Conservation (phyloP, 2,113 vertebrate genomes). For the Eudyptes chrysolophus region DNA sequence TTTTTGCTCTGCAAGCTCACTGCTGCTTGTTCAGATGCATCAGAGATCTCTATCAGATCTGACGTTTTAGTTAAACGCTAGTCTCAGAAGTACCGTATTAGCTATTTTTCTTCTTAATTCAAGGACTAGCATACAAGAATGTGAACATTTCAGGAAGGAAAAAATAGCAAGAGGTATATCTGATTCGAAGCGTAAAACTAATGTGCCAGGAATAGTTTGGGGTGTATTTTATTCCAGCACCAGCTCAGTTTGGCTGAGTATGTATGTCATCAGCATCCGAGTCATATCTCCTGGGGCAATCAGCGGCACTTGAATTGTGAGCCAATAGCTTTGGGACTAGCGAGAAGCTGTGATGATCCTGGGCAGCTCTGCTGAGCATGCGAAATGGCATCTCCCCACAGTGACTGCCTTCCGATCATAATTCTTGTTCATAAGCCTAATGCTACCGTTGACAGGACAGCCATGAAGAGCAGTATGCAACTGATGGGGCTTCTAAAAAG, state of each 20-base stretch:
- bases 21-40: background rate
- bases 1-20: background rate
- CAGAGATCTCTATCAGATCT: background rate
- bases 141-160: background rate
- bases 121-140: background rate
- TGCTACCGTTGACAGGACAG: background rate
- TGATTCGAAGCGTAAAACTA: background rate
- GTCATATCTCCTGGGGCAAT: background rate
- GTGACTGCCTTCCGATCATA: background rate
- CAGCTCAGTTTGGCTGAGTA: background rate
- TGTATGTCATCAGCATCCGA: slow-evolving; percentile 2
- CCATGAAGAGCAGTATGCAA: background rate
- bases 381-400: background rate
- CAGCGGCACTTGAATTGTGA: background rate
- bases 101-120: background rate
- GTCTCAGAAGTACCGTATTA: background rate
- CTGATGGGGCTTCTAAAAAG: background rate
- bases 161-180: background rate
- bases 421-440: background rate
- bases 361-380: background rate
- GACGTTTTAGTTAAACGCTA: background rate
- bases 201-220: slow-evolving; percentile 4
- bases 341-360: background rate
- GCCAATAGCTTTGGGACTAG: background rate
- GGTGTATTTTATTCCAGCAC: background rate